Evolutionary conservation across 2,888 invertebrate species (phyloP).

Genomic region (Antitype chi): DNA sequence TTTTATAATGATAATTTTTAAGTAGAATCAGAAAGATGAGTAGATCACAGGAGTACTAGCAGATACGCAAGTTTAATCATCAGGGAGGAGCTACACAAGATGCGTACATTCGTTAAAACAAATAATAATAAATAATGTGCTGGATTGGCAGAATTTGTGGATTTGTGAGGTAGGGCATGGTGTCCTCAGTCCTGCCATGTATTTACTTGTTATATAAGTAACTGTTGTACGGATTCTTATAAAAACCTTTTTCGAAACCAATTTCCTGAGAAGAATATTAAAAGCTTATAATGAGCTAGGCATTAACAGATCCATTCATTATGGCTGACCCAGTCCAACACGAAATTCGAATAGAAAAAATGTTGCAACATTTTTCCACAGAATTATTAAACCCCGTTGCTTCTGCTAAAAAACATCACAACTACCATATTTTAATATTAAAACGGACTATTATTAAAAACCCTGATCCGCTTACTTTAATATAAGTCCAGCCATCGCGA

Average conservation of each 20-base stretch:
- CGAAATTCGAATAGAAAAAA: slow-evolving; percentile 26
- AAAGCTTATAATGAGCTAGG: not conserved
- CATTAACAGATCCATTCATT: slow-evolving; percentile 14
- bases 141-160: not conserved
- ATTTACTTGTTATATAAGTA: too few relatives aligned
- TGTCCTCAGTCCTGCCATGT: too few relatives aligned
- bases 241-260: not conserved
- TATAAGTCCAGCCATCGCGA: slow-evolving; percentile 54
- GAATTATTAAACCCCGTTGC: slow-evolving; percentile 41
- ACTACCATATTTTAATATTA: slow-evolving; percentile 60
- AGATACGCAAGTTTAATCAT: not conserved
- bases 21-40: too few relatives aligned
- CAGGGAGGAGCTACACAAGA: not conserved
- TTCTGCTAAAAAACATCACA: slow-evolving; percentile 37
- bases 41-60: not conserved
- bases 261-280: not conserved
- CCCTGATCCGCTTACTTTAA: slow-evolving; percentile 60
- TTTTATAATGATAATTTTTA: not conserved
- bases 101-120: not conserved
- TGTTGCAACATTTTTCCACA: slow-evolving; percentile 24
- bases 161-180: not conserved
- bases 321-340: slow-evolving; percentile 9
- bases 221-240: not conserved
- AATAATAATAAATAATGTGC: not conserved
- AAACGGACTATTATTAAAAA: slow-evolving; percentile 59